Conservation (phyloP, 2,797 vertebrate species). For the Acanthopagrus latus region DNA sequence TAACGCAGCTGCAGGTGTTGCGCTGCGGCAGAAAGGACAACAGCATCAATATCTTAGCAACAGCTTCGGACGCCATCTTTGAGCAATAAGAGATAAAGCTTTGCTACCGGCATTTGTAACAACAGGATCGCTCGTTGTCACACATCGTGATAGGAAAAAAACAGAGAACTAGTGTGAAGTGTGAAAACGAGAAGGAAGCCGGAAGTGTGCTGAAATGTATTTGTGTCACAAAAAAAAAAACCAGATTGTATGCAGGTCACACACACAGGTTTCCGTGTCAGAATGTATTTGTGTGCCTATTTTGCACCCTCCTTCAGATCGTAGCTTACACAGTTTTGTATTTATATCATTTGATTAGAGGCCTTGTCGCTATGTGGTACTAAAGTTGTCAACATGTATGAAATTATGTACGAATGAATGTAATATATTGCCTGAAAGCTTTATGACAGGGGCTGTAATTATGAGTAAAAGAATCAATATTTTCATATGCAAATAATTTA, state of each 20-base stretch:
- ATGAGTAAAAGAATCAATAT: not conserved
- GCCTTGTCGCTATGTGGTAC: not conserved
- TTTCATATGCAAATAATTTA: conserved; percentile 37
- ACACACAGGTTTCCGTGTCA: not conserved
- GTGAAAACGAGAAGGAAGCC: not conserved
- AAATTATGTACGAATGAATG: not conserved
- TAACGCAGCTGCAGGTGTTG: conserved; percentile 8
- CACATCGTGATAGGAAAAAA: not conserved
- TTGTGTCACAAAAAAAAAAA: not conserved
- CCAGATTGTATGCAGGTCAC: not conserved
- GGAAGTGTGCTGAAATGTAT: not conserved
- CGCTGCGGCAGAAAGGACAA: conserved; percentile 1
- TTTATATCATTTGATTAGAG: not conserved
- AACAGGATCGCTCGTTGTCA: not conserved
- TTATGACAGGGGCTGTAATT: not conserved
- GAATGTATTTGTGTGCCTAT: not conserved
- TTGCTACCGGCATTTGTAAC: conserved; percentile 16
- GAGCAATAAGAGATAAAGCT: conserved; percentile 32
- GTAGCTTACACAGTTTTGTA: not conserved
- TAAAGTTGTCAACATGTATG: not conserved
- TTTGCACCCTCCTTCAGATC: not conserved
- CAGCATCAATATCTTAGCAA: conserved; percentile 43
- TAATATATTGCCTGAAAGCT: not conserved
- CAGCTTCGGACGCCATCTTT: conserved; percentile 30
- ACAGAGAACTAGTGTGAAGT: not conserved